phyloP scores from a whole-genome alignment of 1,140 invertebrate genomes.

The Leptonema lineaticorne region DNA sequence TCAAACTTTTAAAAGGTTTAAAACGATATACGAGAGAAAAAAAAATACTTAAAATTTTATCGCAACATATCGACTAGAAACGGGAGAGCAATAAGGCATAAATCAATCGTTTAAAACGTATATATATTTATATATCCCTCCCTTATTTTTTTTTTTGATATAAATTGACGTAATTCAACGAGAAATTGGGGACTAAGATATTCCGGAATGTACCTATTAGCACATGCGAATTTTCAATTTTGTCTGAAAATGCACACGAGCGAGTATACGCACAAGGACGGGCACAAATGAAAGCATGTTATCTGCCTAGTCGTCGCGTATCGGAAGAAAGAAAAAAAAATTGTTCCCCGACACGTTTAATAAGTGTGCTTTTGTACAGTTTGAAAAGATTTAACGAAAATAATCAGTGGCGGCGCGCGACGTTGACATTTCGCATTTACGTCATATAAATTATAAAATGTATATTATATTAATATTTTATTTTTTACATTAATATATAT shows the following conservation, averaged over 20 bases:
- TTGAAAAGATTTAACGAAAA: slow-evolving; percentile 19
- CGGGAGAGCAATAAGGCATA: no score
- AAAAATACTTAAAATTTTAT: no score
- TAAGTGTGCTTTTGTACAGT: slow-evolving; percentile 19
- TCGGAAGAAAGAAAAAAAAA: no score
- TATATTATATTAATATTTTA: no score
- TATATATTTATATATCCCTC: no score
- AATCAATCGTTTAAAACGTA: no score
- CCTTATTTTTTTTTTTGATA: not conserved
- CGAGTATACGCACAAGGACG: not conserved
- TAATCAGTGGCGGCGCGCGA: slow-evolving; percentile 2
- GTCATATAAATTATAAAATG: no score
- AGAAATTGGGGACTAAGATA: not conserved
- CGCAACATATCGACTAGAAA: no score
- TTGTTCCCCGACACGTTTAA: slow-evolving; percentile 20
- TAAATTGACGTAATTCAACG: not conserved
- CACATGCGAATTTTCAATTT: slow-evolving; percentile 21
- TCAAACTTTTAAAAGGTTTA: no score
- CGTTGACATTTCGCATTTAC: not conserved
- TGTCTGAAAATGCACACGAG: not conserved
- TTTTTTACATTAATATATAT: no score
- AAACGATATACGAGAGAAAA: no score
- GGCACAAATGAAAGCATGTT: not conserved
- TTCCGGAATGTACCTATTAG: slow-evolving; percentile 20
- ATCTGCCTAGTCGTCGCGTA: not conserved